Base-by-base conservation (phyloP, 2,113 vertebrate species). In the Phylloscopus whistleri region DNA sequence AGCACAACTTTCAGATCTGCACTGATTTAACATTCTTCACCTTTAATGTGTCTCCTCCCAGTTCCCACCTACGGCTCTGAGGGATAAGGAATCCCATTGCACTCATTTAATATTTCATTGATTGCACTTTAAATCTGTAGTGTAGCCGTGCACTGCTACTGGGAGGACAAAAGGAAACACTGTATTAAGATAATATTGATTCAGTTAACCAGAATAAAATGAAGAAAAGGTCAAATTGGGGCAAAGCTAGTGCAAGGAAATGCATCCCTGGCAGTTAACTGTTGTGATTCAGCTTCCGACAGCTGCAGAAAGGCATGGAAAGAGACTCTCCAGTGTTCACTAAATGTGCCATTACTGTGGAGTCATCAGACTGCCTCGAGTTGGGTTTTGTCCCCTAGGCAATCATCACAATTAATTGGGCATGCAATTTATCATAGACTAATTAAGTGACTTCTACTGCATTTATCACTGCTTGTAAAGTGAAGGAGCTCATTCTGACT, bases 351-450 rank as follows among this genome's bases (percentile, higher is more conserved):
- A 44, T 91, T 96, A 91, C 46, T 72, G 69, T 84, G 49, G 66
- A 91, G 62, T 82, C 83, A 83, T 85, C 89, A 87, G 49, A 56
- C 64, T 90, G 84, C 78, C 58, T 93, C 2, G 1, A 81, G 92
- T 93, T 82, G 85, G 52, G 37, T 86, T 95, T 92, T 89, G 44
- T 28, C 93, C 95, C 69, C 66, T n/a, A 90, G 93, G 95, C 87
- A 95, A 63, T 93, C 73, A 94, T 95, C 94, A 95, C 62, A 95
- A 94, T 95, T 96, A 97, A 97, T 96, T 96, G 83, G 83, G 43
- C 80, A 88, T 55, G 90, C 53, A 95, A 94, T 96, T 96, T 95
- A 55, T 96, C 94, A 96, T 59, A 75, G 77, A 80, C 85, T 95
- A 94, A 96, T 96, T 95, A 96, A 94, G 60, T 89, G 90, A n/a